A percentile compares a stretch with the other conserved stretches of the same genome.
phyloP scores from a whole-genome alignment of 2,888 invertebrate species.

The Drosophila conformis region DNA sequence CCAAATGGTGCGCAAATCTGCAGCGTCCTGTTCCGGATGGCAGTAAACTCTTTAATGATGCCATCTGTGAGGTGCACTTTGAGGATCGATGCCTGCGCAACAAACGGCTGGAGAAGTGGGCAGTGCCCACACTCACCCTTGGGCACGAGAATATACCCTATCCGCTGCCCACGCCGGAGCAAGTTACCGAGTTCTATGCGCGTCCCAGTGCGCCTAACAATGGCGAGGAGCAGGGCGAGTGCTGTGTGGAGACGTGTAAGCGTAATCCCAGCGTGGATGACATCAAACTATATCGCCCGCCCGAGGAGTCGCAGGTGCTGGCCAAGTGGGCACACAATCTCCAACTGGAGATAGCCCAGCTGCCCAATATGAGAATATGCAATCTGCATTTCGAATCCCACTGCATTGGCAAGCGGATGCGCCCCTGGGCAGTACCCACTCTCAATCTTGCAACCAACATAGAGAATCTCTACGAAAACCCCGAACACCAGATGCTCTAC shows the following conservation, averaged over 20 bases:
- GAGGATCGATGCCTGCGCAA: slow-evolving; percentile 81
- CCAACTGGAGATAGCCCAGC: slow-evolving; percentile 63
- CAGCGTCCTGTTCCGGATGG: slow-evolving; percentile 79
- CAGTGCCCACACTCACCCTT: slow-evolving; percentile 75
- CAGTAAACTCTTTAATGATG: slow-evolving; percentile 80
- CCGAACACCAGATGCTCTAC: slow-evolving; percentile 69
- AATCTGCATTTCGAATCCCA: slow-evolving; percentile 81
- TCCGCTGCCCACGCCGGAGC: slow-evolving; percentile 73
- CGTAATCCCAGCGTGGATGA: slow-evolving; percentile 82
- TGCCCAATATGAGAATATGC: slow-evolving; percentile 71
- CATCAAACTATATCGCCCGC: slow-evolving; percentile 78
- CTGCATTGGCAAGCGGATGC: slow-evolving; percentile 81
- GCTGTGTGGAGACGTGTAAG: slow-evolving; percentile 77
- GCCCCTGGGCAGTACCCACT: slow-evolving; percentile 81
- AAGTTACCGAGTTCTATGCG: slow-evolving; percentile 75
- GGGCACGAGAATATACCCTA: slow-evolving; percentile 74
- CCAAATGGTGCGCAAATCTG: slow-evolving; percentile 81
- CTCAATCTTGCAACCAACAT: slow-evolving; percentile 76
- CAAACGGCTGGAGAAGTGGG: slow-evolving; percentile 82
- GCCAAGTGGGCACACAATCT: slow-evolving; percentile 82
- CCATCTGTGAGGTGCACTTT: slow-evolving; percentile 81
- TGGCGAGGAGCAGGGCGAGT: slow-evolving; percentile 81
- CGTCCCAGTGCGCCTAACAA: slow-evolving; percentile 73
- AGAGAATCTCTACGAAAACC: slow-evolving; percentile 80
- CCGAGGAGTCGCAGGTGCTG: slow-evolving; percentile 76